phyloP scores from a whole-genome alignment of 2,113 vertebrate genomes.

The Corythoichthys haematopterus region DNA sequence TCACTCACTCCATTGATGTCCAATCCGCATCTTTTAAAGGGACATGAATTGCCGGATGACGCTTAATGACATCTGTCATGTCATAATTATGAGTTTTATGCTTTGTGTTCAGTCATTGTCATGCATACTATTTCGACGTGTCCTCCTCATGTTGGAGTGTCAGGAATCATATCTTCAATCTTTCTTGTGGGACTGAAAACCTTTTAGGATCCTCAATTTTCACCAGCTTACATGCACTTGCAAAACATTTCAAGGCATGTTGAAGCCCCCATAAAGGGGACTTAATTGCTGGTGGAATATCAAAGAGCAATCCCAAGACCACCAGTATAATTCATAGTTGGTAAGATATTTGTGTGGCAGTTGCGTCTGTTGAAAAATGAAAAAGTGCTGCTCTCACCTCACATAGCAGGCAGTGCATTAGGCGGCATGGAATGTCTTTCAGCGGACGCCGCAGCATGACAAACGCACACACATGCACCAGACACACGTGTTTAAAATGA shows the following conservation, averaged over 20 bases:
- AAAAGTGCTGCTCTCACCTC: slow-evolving; percentile 13
- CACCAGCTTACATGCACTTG: neutral
- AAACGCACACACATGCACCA: neutral
- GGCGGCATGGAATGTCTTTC: slow-evolving; percentile 6
- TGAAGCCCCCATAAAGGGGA: neutral
- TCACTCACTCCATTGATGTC: no score
- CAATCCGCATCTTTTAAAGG: no score
- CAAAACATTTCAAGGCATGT: neutral
- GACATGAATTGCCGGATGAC: no score
- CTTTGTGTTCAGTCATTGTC: no score
- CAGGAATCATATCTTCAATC: no score
- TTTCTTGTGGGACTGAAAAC: neutral
- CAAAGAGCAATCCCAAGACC: neutral
- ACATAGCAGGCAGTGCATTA: slow-evolving; percentile 6
- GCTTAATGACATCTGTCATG: no score
- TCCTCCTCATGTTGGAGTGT: no score
- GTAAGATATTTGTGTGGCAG: neutral
- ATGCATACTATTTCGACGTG: no score
- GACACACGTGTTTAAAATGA: neutral
- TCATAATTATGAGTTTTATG: neutral
- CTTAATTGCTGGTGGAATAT: neutral
- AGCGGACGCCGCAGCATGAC: slow-evolving; percentile 15
- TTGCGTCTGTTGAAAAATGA: slow-evolving; percentile 2
- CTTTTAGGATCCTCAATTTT: neutral
- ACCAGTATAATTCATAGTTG: neutral